Evolutionary conservation across 2,888 invertebrate genomes (phyloP).

Genomic region (Aricia artaxerxes): DNA sequence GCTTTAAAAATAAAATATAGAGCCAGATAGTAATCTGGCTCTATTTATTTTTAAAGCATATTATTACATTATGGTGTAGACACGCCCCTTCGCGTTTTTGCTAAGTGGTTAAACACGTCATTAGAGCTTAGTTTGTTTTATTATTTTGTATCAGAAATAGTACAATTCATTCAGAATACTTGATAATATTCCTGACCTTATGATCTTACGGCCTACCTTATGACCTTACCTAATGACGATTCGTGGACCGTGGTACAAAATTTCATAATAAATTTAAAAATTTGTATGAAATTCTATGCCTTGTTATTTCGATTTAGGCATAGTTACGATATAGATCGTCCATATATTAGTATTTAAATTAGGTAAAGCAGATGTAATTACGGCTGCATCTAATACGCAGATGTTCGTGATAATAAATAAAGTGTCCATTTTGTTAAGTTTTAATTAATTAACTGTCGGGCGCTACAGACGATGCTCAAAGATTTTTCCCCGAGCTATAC

Average conservation of each 20-base stretch:
- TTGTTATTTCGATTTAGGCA: too few relatives aligned
- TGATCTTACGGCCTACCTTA: too few relatives aligned
- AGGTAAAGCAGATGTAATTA: not conserved
- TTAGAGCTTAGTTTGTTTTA: not conserved
- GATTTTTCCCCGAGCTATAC: conserved; percentile 40
- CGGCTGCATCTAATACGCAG: conserved; percentile 35
- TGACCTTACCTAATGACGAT: too few relatives aligned
- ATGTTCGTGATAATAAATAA: conserved; percentile 44
- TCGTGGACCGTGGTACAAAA: too few relatives aligned
- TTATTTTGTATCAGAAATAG: too few relatives aligned
- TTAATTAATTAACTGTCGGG: conserved; percentile 47
- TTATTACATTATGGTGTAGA: not conserved
- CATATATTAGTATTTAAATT: not conserved
- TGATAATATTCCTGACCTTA: too few relatives aligned
- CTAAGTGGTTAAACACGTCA: not conserved
- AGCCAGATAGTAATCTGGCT: not conserved
- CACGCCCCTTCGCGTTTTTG: conserved; percentile 3
- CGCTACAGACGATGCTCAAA: conserved; percentile 41
- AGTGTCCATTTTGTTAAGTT: conserved; percentile 45
- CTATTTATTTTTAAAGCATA: too few relatives aligned
- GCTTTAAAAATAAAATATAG: not conserved
- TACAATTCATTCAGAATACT: too few relatives aligned
- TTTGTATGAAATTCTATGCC: too few relatives aligned
- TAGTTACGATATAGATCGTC: too few relatives aligned
- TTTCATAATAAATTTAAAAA: too few relatives aligned